phyloP scores from a whole-genome alignment of 2,113 vertebrate genomes.

The Argyrosomus japonicus region DNA sequence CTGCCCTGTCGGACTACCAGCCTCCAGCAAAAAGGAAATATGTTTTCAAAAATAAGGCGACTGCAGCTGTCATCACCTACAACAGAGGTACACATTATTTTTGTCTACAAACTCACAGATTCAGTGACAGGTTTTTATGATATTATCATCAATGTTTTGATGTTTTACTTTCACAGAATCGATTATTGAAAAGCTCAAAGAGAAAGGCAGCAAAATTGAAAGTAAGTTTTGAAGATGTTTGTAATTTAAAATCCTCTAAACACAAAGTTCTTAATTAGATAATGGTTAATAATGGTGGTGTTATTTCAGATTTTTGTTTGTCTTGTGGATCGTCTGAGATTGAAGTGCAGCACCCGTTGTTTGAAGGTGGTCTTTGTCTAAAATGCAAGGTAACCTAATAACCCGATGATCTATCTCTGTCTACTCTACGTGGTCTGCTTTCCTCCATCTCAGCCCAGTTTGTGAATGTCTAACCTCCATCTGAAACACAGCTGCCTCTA shows the following conservation, averaged over 20 bases:
- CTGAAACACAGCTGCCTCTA: conserved; percentile 27
- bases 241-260: background rate
- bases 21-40: conserved; percentile 84
- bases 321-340: conserved; percentile 87
- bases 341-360: conserved; percentile 89
- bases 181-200: conserved; percentile 82
- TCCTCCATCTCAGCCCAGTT: conserved; percentile 38
- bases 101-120: background rate
- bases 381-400: conserved; percentile 87
- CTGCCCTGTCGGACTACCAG: conserved; percentile 71
- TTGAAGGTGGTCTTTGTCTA: conserved; percentile 92
- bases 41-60: conserved; percentile 62
- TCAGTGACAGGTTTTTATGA: background rate
- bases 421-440: background rate
- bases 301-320: conserved; percentile 89
- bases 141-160: background rate
- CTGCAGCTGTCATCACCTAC: background rate
- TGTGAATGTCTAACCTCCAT: conserved; percentile 36
- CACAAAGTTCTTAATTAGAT: background rate
- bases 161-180: conserved; percentile 80
- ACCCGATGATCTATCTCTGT: background rate
- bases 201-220: conserved; percentile 85
- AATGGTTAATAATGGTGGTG: background rate
- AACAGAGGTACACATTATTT: conserved; percentile 69
- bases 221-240: conserved; percentile 75